These are phyloP conservation scores for Cossypha dichroa DNA, from an alignment of 2,797 vertebrate species.

Conservation along the genomic window DNA sequence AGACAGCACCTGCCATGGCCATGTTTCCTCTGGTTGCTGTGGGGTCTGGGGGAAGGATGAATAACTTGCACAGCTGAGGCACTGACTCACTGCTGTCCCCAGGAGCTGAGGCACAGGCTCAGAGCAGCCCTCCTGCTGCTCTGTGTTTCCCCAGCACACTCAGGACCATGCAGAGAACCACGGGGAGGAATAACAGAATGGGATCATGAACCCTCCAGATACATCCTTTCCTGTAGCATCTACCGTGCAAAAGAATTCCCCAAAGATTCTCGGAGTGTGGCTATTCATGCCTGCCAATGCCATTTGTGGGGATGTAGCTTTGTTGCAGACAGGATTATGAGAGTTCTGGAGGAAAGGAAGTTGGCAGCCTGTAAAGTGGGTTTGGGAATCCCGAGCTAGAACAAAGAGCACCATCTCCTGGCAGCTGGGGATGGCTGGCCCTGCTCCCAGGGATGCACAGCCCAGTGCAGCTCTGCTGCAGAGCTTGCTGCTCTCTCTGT, in stretches of 20 bases:
- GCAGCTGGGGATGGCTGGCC: not conserved
- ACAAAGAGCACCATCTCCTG: slow-evolving; percentile 67
- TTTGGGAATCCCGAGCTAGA: not conserved
- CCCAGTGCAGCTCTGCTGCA: not conserved
- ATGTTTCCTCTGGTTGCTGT: not conserved
- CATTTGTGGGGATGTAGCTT: not conserved
- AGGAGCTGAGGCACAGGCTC: not conserved
- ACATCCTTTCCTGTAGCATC: not conserved
- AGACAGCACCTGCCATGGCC: not conserved
- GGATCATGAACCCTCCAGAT: accelerated
- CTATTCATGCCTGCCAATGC: accelerated
- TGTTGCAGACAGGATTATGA: not conserved
- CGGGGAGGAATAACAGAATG: not conserved
- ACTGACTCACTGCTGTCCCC: not conserved
- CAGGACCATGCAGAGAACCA: not conserved
- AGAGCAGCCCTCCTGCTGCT: not conserved
- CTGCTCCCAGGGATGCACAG: not conserved
- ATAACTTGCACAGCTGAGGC: not conserved
- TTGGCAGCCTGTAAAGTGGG: not conserved
- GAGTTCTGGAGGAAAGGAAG: not conserved
- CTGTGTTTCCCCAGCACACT: not conserved
- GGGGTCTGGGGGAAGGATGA: not conserved
- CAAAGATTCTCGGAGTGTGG: accelerated
- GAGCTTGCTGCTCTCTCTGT: not conserved
- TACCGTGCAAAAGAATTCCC: not conserved